Percentiles rank a stretch among this genome's conserved stretches.
These are phyloP conservation scores for Eriosoma lanigerum DNA, from an alignment of 1,140 invertebrate species.

Conservation along the genomic window DNA sequence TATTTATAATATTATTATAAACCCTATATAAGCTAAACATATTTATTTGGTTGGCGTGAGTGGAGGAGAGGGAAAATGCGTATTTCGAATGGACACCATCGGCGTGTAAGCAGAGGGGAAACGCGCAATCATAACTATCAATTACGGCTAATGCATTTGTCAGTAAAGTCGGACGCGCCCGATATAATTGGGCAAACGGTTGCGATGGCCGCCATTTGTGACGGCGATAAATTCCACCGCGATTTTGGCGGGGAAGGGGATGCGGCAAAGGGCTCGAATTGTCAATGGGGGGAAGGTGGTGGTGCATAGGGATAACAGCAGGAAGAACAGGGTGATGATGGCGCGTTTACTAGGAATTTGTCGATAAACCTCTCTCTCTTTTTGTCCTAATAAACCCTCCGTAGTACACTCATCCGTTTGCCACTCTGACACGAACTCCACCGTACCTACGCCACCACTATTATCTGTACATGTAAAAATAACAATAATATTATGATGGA, in stretches of 20 bases:
- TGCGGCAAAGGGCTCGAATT: neutral
- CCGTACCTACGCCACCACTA: neutral
- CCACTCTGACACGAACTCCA: neutral
- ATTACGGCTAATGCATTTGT: slow-evolving; percentile 50
- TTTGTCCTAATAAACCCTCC: neutral
- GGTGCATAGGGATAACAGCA: neutral
- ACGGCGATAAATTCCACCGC: slow-evolving; percentile 40
- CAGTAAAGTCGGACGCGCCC: slow-evolving; percentile 37
- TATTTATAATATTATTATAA: too few species aligned
- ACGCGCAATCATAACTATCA: slow-evolving; percentile 49
- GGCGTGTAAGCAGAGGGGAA: neutral
- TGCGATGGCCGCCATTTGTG: slow-evolving; percentile 33
- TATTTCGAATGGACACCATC: too few species aligned
- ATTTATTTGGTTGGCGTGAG: neutral
- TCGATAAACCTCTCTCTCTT: slow-evolving; percentile 19
- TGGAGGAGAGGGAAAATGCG: neutral
- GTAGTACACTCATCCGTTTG: too few species aligned
- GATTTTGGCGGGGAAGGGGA: neutral
- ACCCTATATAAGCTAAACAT: too few species aligned
- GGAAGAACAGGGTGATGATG: neutral
- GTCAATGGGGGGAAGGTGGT: neutral
- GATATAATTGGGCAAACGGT: slow-evolving; percentile 41
- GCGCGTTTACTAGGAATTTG: slow-evolving; percentile 28
- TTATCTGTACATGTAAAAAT: too few species aligned
- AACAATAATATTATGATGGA: too few species aligned